Base-by-base conservation (phyloP, 2,797 vertebrate species). In the Phalloptychus januarius region DNA sequence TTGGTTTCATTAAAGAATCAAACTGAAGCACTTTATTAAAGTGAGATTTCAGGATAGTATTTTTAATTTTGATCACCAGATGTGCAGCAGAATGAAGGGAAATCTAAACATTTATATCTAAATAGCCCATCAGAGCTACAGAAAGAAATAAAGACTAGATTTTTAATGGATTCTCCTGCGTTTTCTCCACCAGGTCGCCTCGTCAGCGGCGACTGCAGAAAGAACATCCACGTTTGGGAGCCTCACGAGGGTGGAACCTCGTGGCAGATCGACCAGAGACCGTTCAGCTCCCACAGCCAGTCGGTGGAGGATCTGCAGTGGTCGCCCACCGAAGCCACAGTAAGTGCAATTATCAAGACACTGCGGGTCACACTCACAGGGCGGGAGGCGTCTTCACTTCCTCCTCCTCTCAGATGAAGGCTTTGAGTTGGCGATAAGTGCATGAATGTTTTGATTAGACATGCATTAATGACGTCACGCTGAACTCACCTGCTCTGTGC, bases 221-320 rank as follows among this genome's bases (percentile, higher is more conserved):
- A 97, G 89, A 98, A 97, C 86, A 97, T 98, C 89, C 97, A 98
- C 3, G 94, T 98, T 54, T 98, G 97, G 97, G 96, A 96, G 16
- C 97, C 97, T 0, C 91, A 81, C 1, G 96, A 97, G 11, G 96
- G 96, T 0, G 97, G 96, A 20, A 89, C 95, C 1, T 93, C 94
- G 0, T 98, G 97, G 97, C 91, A 96, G 33, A 95, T 98, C 56
- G 97, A 98, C 92, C 97, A 98, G 83, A 93, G 97, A 52, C 97
- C 97, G 0, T 98, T 97, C 79, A 95, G 95, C 75, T 97, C 96
- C 15, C 97, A 98, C 91, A 96, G 85, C 42, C 94, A 96, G 79
- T 98, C 97, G 0, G 97, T 98, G 50, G 97, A 98, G 91, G 97
- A 98, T 88, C 91, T 98, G 82, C 97, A 98, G 94, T 98, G 97